Base-by-base conservation (phyloP, 1,140 invertebrate species). In the Pygmarrhopalites habei region DNA sequence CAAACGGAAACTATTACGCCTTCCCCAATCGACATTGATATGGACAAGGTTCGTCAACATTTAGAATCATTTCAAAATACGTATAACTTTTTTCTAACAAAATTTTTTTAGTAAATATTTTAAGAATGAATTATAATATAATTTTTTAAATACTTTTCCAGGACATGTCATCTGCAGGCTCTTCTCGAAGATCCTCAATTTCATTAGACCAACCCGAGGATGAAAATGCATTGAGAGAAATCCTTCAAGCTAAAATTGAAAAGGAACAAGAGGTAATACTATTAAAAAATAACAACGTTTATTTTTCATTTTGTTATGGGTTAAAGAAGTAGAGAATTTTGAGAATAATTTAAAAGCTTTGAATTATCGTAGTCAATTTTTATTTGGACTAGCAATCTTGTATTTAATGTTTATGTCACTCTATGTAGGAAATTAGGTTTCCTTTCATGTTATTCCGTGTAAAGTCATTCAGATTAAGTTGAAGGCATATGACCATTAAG, bases 11-110 rank as follows among this genome's bases (percentile, higher is more conserved):
- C 39, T 30, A 58, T 63, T 1, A 70, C 68, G 2, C 69, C 69
- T n/a, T 67, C 69, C 19, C 69, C 69, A 17, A 43, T 70, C 25
- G 53, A 65, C 52, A 44, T 58, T 19, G 66, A 68, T 53, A 17
- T 44, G 0, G 59, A 29, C 19, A 64, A 62, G 60, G 60, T 62
- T 51, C 7, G 10, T n/a, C n/a, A n/a, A n/a, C n/a, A n/a, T n/a
- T n/a, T n/a, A n/a, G n/a, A n/a, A n/a, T n/a, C n/a, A n/a, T n/a
- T n/a, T n/a, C n/a, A n/a, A n/a, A n/a, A n/a, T n/a, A n/a, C n/a
- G n/a, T n/a, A n/a, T n/a, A n/a, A n/a, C n/a, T n/a, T n/a, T n/a
- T n/a, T n/a, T n/a, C n/a, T n/a, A n/a, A n/a, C n/a, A n/a, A 39
- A 39, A 10, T 39, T 10, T 39, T 39, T 39, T 49, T 19, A 7